Conservation (phyloP, 2,797 vertebrate genomes). For the Erithacus rubecula region DNA sequence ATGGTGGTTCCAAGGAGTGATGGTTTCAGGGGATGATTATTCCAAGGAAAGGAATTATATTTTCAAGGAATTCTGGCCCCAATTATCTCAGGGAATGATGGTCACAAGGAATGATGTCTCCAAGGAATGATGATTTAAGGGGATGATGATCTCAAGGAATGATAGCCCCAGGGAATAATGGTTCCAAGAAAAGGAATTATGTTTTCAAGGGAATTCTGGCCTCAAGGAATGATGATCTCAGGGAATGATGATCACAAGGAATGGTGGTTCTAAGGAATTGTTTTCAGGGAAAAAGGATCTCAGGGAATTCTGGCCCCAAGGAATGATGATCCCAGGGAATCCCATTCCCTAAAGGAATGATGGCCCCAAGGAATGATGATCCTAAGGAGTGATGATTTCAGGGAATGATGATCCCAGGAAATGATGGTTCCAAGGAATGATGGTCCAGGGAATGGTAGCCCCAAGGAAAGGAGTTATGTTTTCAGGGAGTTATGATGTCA, state of each 20-base stretch:
- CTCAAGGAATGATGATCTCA: neutral
- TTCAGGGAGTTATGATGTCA: fast-evolving
- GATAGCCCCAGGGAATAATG: neutral
- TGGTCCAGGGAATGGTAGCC: too few relatives aligned
- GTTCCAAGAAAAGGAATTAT: too few relatives aligned
- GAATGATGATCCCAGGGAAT: too few relatives aligned
- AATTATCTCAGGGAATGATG: neutral
- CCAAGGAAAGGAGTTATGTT: too few relatives aligned
- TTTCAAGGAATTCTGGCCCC: fast-evolving
- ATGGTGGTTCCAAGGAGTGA: fast-evolving
- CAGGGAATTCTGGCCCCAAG: too few relatives aligned
- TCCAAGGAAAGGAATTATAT: neutral
- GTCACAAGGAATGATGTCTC: fast-evolving
- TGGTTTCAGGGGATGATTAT: neutral
- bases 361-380: too few relatives aligned
- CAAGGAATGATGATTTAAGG: too few relatives aligned
- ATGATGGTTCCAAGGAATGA: fast-evolving
- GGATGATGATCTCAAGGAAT: neutral
- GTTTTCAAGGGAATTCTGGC: too few relatives aligned
- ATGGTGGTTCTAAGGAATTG: too few relatives aligned
- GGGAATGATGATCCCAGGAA: too few relatives aligned
- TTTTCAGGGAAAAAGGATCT: too few relatives aligned
- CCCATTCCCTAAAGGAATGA: too few relatives aligned
- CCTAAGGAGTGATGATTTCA: fast-evolving
- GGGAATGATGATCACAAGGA: neutral